Evolutionary conservation across 2,797 vertebrate genomes (phyloP).

Genomic region (Molossus alvarezi): DNA sequence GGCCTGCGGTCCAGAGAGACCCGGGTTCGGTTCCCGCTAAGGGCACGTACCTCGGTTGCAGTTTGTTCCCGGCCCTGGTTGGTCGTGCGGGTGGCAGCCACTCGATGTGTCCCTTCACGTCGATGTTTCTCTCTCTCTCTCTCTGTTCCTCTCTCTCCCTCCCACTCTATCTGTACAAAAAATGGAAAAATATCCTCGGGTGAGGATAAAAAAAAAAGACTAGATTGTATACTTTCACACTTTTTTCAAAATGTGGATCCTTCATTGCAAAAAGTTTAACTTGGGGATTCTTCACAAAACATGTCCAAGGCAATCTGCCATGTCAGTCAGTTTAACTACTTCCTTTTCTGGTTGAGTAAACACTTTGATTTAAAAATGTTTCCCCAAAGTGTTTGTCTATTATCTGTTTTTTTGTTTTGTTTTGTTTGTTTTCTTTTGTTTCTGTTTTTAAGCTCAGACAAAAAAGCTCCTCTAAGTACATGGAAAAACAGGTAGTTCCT

Average conservation of each 20-base stretch:
- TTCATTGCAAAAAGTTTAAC: conserved; percentile 7
- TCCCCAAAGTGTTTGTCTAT: neutral
- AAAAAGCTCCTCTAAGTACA: neutral
- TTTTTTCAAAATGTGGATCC: neutral
- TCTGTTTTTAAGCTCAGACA: conserved; percentile 37
- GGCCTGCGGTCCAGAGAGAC: no score
- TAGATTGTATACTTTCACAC: neutral
- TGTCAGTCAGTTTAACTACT: neutral
- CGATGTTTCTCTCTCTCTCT: no score
- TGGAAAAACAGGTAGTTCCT: conserved; percentile 11
- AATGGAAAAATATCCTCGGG: no score
- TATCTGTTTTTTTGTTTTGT: neutral
- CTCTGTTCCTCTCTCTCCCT: no score
- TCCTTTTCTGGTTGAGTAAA: neutral
- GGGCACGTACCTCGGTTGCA: no score
- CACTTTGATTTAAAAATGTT: conserved; percentile 28
- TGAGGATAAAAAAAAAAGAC: no score
- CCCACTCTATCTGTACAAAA: no score
- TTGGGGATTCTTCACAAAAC: neutral
- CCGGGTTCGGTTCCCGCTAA: no score
- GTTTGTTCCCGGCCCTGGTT: no score
- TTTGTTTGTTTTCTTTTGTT: neutral
- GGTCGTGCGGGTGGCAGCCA: no score
- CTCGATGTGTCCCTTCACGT: no score
- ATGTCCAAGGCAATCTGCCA: neutral